A percentile compares a stretch with the other conserved stretches of the same genome.
These are phyloP conservation scores for Triplophysa siluroides DNA, from an alignment of 2,113 vertebrate genomes.

Conservation along the genomic window DNA sequence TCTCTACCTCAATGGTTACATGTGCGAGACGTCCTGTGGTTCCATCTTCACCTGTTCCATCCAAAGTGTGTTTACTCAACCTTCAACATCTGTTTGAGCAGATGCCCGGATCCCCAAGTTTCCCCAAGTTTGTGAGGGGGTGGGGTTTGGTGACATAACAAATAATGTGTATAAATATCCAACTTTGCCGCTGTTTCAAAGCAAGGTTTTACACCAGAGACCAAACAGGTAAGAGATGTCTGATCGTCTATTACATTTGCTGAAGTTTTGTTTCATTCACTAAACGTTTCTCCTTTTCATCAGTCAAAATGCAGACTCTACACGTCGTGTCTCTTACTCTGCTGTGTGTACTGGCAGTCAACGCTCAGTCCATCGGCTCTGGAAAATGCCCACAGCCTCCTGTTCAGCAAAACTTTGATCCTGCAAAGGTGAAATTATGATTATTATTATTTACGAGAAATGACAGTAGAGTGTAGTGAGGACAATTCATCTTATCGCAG, in stretches of 20 bases:
- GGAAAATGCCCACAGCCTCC: constrained; percentile 62
- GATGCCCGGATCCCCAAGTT: constrained; percentile 57
- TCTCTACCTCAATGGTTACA: background rate
- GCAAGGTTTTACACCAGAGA: background rate
- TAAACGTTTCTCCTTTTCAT: background rate
- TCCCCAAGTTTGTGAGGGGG: constrained; percentile 7
- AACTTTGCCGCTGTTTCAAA: background rate
- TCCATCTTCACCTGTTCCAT: background rate
- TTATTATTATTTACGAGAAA: too few species aligned
- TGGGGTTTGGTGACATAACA: constrained; percentile 28
- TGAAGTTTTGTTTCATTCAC: background rate
- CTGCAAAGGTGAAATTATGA: constrained; percentile 53
- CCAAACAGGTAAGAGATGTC: constrained; percentile 53
- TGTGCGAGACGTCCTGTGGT: background rate
- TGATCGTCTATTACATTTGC: background rate
- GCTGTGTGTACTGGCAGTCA: constrained; percentile 57
- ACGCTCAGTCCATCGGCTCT: constrained; percentile 51
- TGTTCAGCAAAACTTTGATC: constrained; percentile 67
- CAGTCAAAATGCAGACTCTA: constrained; percentile 62
- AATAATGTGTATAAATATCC: constrained; percentile 51
- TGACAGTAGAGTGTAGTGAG: too few species aligned
- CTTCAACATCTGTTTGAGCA: constrained; percentile 56
- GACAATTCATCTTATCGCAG: background rate
- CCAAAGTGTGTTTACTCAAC: constrained; percentile 46
- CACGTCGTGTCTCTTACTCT: constrained; percentile 63